These are phyloP conservation scores for Myrmecophaga tridactyla DNA, from an alignment of 2,113 vertebrate species.

Conservation along the genomic window DNA sequence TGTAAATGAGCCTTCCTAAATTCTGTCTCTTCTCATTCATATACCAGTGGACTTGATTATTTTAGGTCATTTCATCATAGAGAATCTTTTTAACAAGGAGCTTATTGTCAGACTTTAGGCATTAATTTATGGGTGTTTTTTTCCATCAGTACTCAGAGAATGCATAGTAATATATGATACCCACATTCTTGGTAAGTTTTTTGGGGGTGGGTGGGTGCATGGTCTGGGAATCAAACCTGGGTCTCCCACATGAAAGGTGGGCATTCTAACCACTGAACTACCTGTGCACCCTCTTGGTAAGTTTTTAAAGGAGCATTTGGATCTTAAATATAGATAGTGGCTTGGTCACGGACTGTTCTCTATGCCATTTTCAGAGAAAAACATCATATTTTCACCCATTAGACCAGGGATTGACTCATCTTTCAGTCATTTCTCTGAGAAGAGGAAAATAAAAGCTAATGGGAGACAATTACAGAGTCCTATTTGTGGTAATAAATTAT, in stretches of 20 bases:
- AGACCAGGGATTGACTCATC: neutral
- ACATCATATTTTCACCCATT: neutral
- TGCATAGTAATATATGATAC: conserved; percentile 3
- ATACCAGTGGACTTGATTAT: neutral
- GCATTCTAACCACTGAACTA: no score
- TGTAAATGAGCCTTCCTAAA: neutral
- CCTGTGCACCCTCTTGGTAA: no score
- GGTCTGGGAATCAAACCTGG: no score
- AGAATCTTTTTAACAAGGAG: neutral
- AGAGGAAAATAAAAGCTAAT: conserved; percentile 39
- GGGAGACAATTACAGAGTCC: neutral
- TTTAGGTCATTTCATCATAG: neutral
- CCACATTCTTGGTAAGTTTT: neutral
- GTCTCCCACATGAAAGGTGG: no score
- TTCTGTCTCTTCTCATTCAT: neutral
- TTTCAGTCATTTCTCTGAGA: conserved; percentile 37
- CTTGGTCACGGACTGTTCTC: neutral
- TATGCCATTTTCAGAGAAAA: conserved; percentile 37
- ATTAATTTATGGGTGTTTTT: neutral
- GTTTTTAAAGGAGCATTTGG: neutral
- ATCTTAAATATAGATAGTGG: neutral
- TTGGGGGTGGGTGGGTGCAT: no score
- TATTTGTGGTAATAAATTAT: conserved; percentile 39
- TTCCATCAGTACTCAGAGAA: neutral
- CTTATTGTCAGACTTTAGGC: neutral